Evolutionary conservation across 2,113 vertebrate genomes (phyloP).

Genomic region (Collichthys lucidus): DNA sequence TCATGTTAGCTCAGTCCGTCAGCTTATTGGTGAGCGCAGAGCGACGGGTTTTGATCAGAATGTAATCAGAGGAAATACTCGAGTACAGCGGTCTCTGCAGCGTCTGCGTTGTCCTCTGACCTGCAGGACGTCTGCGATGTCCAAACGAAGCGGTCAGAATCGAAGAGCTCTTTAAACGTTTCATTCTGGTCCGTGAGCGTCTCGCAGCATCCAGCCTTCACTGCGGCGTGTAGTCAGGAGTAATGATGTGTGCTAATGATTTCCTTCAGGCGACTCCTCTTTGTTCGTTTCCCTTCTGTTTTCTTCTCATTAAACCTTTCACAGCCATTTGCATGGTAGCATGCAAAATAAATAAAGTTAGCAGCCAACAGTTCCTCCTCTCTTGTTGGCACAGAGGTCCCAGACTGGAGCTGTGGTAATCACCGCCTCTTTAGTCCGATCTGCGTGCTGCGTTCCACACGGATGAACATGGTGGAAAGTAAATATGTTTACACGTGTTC

Average conservation of each 20-base stretch:
- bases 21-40: no score
- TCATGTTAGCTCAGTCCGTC: no score
- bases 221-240: constrained; percentile 74
- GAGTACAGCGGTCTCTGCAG: no score
- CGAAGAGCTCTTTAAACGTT: constrained; percentile 54
- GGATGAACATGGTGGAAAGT: constrained; percentile 15
- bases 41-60: no score
- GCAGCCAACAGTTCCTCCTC: constrained; percentile 59
- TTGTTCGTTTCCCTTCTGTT: constrained; percentile 77
- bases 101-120: constrained; percentile 18
- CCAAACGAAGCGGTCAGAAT: constrained; percentile 53
- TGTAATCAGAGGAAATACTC: no score
- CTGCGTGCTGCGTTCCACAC: not conserved
- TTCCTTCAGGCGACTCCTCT: constrained; percentile 79
- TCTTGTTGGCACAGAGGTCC: constrained; percentile 53
- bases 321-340: constrained; percentile 66
- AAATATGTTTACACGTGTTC: constrained; percentile 32
- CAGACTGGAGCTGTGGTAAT: constrained; percentile 39
- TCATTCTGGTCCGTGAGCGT: constrained; percentile 49
- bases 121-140: constrained; percentile 22
- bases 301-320: constrained; percentile 78
- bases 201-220: constrained; percentile 50
- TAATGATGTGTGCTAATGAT: constrained; percentile 80
- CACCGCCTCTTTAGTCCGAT: constrained; percentile 20
- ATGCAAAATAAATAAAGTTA: constrained; percentile 76